Base-by-base conservation (phyloP, 2,797 vertebrate genomes). In the Pangasius mekongensis region DNA sequence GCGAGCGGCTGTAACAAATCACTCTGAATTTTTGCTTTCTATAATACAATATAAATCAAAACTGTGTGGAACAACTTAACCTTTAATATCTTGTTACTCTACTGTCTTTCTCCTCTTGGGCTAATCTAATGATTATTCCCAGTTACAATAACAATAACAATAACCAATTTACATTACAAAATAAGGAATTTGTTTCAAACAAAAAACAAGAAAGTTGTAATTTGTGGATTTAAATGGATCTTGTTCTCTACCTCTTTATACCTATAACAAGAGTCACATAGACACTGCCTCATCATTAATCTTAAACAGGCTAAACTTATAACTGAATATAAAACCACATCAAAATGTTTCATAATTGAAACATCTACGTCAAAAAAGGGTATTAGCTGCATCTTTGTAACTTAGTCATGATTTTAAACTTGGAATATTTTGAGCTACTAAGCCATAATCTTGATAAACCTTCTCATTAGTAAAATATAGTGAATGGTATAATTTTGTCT, bases 1-100 rank as follows among this genome's bases (percentile, higher is more conserved):
- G 64, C 64, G 64, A 84, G 83, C 83, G 1, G 24, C 47, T 84
- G 83, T 24, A 84, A 84, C 83, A 84, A 84, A 84, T 33, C 18
- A 52, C 56, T 62, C 5, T 7, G 54, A 81, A 33, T 10, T 47
- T 83, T 13, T 83, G 56, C 3, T 13, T 81, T 16, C n/a, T 43
- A 0, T 24, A 22, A 84, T 33, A 43, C 36, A 7, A 14, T 18
- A 14, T 6, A 84, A 67, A 69, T 13, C 64, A 33, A 24, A 54
- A 11, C n/a, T 8, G n/a, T 11, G 43, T 84, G n/a, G 47, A 69
- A 84, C 83, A 83, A 83, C 58, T 14, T 4, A 1, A 83, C 82
- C 62, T 66, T 66, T 22, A 52, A 52, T 47, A 83, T 47, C 3
- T 3, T 43, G 5, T 27, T 10, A 24, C 20, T 82, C 11, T 62